Conservation (phyloP, 2,888 invertebrate genomes). For the Stenchaetothrips biformis region DNA sequence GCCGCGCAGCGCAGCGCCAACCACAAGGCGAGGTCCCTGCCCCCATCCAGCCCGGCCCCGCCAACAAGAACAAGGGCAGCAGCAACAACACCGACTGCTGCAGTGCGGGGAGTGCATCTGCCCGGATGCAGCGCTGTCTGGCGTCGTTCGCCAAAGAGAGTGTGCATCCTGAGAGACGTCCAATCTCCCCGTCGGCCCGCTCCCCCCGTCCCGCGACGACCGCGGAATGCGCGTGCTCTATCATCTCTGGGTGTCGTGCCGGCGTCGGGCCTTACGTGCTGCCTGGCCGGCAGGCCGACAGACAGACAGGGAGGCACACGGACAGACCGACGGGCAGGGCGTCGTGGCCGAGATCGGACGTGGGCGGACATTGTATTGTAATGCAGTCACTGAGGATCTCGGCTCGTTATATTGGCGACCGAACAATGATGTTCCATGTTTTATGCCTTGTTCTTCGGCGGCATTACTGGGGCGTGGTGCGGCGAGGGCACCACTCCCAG, state of each 20-base stretch:
- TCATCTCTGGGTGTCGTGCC: neutral
- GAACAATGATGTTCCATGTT: slow-evolving; percentile 25
- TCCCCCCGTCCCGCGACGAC: neutral
- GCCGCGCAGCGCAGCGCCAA: neutral
- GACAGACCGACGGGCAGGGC: neutral
- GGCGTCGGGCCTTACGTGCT: neutral
- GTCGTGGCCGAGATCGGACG: neutral
- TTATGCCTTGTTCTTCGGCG: slow-evolving; percentile 9
- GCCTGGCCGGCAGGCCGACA: neutral
- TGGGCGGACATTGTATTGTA: slow-evolving; percentile 24
- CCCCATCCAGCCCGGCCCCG: neutral
- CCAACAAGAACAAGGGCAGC: no score
- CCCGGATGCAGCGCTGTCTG: no score
- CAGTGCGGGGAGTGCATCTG: neutral
- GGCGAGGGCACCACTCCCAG: neutral
- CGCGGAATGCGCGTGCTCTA: neutral
- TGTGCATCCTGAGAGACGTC: neutral
- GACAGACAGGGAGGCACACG: neutral
- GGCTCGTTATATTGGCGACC: slow-evolving; percentile 23
- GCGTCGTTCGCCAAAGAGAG: neutral
- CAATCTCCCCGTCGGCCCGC: neutral
- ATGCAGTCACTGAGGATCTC: neutral
- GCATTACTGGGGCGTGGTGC: neutral
- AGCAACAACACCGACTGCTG: neutral
- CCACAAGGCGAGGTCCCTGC: neutral